Evolutionary conservation across 2,113 vertebrate species (phyloP), one percentile per base, ranked within the genome.

Genomic region (Campylorhamphus procurvoides): DNA sequence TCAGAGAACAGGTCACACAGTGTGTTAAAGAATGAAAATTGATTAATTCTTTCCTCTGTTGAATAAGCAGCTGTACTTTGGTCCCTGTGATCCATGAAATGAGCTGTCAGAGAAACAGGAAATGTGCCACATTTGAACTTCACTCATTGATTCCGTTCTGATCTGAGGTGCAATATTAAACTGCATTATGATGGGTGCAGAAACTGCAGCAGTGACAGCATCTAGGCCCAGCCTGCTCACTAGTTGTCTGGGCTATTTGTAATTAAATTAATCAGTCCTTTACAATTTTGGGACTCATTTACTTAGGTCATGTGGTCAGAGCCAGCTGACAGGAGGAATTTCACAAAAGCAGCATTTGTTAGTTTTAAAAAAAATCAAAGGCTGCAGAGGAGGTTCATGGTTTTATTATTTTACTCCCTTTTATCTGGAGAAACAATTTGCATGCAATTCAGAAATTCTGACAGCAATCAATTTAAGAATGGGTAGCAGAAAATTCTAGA

Each of bases 51-150:
- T 96, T 97, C 91, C 95, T 97, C 97, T 47, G 75, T 96, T 97
- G 97, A 97, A 97, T 97, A 97, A 98, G 97, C 97, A 98, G 96
- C 97, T 87, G 87, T 93, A 93, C 93, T 96, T 93, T 91, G 84
- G 76, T 97, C 96, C 95, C 97, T 96, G 96, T 97, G 97, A 98
- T 98, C 98, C 97, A 97, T 97, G 97, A 98, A 98, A 98, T 97
- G 97, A 96, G 94, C 96, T 97, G 97, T 97, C 96, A 97, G 96
- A 92, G 92, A 97, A 96, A 93, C 84, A 96, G 97, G 97, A 97
- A 96, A 96, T 60, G 96, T 90, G 94, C 87, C 90, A 94, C 66
- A 4, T 96, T 97, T 95, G 97, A 97, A 95, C 96, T 95, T 96
- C 94, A 86, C 90, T 84, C 56, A 76, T 83, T 79, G 89, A 89